phyloP scores from a whole-genome alignment of 2,888 invertebrate species.

The Drosophila dives region DNA sequence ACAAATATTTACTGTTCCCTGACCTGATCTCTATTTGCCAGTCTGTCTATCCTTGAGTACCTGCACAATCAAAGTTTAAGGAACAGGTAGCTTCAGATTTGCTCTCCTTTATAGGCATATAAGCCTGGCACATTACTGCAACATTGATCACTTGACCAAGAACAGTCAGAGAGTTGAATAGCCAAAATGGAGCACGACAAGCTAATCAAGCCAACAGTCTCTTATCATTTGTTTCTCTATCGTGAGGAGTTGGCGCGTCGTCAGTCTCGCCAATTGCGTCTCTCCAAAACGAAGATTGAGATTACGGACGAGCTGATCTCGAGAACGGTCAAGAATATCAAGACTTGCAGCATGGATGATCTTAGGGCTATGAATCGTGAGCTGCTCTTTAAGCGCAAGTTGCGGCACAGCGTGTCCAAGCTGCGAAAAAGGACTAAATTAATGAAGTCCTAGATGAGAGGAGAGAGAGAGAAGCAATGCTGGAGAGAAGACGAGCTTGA shows the following conservation, averaged over 20 bases:
- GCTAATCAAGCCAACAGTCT: conserved; percentile 60
- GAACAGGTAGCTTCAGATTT: conserved; percentile 1
- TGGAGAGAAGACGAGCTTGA: background rate
- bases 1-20: conserved; percentile 71
- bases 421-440: conserved; percentile 50
- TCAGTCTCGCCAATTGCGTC: conserved; percentile 61
- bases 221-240: conserved; percentile 69
- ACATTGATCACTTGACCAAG: conserved; percentile 41
- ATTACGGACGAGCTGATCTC: conserved; percentile 73
- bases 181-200: conserved; percentile 61
- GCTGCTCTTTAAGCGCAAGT: conserved; percentile 66
- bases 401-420: conserved; percentile 54
- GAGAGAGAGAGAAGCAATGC: background rate
- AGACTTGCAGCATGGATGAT: conserved; percentile 71
- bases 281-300: conserved; percentile 66
- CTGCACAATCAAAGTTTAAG: conserved; percentile 15
- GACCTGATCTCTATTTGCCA: conserved; percentile 34
- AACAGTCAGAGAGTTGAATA: conserved; percentile 19
- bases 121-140: conserved; percentile 13
- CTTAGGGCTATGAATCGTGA: conserved; percentile 71
- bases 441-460: background rate
- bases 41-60: background rate
- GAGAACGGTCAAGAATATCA: conserved; percentile 63
- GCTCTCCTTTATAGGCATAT: conserved; percentile 23
- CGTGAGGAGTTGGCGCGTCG: conserved; percentile 65